Percentiles rank a stretch among this genome's conserved stretches.
Conservation (phyloP, 1,140 invertebrate genomes). For the Zaprionus lachaisei region DNA sequence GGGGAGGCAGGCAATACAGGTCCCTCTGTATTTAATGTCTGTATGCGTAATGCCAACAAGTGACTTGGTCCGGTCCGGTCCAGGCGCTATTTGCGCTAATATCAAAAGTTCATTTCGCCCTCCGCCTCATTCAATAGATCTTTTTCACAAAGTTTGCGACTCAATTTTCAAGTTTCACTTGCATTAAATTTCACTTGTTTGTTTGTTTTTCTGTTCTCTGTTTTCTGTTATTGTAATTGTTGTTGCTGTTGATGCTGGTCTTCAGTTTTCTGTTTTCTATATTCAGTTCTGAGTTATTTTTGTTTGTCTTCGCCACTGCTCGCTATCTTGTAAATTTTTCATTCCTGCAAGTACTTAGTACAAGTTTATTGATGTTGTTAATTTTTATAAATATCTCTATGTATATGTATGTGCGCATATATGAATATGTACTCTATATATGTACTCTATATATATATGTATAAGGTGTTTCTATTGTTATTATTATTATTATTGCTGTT, state of each 20-base stretch:
- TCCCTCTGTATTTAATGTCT: too few species aligned
- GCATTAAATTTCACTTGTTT: slow-evolving; percentile 29
- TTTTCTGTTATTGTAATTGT: slow-evolving; percentile 13
- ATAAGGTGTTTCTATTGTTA: background rate
- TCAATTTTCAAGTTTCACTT: slow-evolving; percentile 35
- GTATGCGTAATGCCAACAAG: background rate
- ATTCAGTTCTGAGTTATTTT: background rate
- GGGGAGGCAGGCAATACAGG: too few species aligned
- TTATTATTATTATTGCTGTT: background rate
- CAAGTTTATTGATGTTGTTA: slow-evolving; percentile 25
- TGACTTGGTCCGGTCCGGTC: background rate
- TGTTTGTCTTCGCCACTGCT: slow-evolving; percentile 4
- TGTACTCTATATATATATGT: background rate
- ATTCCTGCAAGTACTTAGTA: slow-evolving; percentile 44
- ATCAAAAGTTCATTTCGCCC: background rate
- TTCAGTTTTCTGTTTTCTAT: too few species aligned
- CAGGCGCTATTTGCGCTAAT: background rate
- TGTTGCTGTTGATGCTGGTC: background rate
- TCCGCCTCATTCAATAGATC: slow-evolving; percentile 3
- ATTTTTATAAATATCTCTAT: slow-evolving; percentile 4
- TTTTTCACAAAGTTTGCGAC: slow-evolving; percentile 18
- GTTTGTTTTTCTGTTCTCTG: slow-evolving; percentile 27
- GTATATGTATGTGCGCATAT: background rate
- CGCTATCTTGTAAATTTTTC: slow-evolving; percentile 49
- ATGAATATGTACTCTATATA: background rate